Evolutionary conservation across 2,113 vertebrate species (phyloP), one percentile per base, ranked within the genome.

Genomic region (Phoenicopterus ruber): DNA sequence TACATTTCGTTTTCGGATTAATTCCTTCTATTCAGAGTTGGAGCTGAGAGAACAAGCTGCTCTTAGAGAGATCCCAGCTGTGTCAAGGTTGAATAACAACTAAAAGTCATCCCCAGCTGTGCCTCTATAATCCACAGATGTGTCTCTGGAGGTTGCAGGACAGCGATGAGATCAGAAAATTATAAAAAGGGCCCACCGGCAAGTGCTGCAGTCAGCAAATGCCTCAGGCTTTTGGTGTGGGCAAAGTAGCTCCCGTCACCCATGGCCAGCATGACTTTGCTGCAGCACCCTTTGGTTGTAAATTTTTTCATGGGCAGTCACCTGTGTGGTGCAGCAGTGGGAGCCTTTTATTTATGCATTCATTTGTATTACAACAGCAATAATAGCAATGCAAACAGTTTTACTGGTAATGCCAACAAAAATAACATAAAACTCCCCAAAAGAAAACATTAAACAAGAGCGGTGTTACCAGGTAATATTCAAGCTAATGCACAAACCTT

Each of bases 31-130:
- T 76, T 96, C 88, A 89, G 47, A 97, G 47, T 15, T 82, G 88
- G 82, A 97, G 95, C 66, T 96, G 85, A 96, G 90, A 55, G 81
- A 94, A 82, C 80, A 94, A 91, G 82, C 72, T 93, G 80, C 84
- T 69, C 80, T 94, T 94, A 96, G 66, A 92, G 90, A 94, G 58
- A 49, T 95, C 79, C 90, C 88, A 95, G 91, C 66, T 93, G 93
- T 59, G 84, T 88, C 77, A 90, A 94, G 84, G 85, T 88, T 96
- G 94, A 96, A 90, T 86, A 93, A 93, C 69, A 97, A 87, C 69
- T 36, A 76, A 90, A 93, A 96, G 96, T 82, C 81, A 86, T 77
- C n/a, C 44, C 69, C 12, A 4, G 40, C 38, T 19, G 3, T 91
- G 71, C 29, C 59, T 94, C 49, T 96, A n/a, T 87, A 89, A 94